Evolutionary conservation across 2,113 vertebrate species (phyloP).

Genomic region (Anseranas semipalmata): DNA sequence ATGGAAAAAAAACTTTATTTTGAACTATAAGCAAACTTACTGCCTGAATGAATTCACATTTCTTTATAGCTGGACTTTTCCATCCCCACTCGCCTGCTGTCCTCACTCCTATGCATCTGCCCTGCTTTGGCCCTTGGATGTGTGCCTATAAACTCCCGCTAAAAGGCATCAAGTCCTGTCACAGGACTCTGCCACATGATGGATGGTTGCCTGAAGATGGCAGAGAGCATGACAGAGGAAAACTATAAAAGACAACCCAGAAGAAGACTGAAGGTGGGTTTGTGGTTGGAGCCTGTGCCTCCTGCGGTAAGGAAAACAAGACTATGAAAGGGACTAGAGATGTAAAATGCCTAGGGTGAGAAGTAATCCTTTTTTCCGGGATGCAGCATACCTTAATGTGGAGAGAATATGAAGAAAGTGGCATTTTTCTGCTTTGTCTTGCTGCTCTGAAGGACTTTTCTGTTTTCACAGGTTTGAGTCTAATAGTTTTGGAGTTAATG

Average conservation of each 20-base stretch:
- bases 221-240: not conserved
- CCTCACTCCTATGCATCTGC: not conserved
- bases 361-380: not conserved
- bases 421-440: not conserved
- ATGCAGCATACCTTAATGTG: not conserved
- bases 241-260: rapidly evolving
- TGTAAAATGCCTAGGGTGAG: not conserved
- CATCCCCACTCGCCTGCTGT: not conserved
- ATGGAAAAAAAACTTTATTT: not conserved
- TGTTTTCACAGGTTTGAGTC: not conserved
- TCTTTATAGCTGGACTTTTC: not conserved
- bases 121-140: not conserved
- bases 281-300: not conserved
- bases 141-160: not conserved
- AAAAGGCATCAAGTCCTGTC: rapidly evolving
- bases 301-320: not conserved
- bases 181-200: rapidly evolving
- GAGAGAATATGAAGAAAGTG: not conserved
- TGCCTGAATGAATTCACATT: not conserved
- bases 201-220: not conserved
- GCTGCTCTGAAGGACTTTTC: not conserved
- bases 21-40: not conserved
- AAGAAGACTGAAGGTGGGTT: not conserved
- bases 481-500: not conserved
- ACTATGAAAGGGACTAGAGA: not conserved